These are phyloP conservation scores for Catonia carolina DNA, from an alignment of 2,888 invertebrate genomes.

Conservation along the genomic window DNA sequence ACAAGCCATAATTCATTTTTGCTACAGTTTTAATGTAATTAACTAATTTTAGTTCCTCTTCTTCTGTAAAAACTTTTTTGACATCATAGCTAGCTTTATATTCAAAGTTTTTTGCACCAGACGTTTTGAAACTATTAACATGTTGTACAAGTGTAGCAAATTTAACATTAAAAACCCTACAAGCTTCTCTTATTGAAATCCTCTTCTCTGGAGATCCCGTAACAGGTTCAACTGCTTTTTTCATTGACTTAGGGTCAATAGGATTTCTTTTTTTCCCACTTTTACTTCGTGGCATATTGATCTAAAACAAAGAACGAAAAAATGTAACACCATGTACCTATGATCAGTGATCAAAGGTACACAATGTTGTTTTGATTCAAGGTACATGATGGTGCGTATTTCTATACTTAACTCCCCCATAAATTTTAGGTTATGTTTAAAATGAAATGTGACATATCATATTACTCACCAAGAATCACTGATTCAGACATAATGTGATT, in stretches of 20 bases:
- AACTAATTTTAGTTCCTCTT: constrained; percentile 16
- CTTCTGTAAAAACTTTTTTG: constrained; percentile 17
- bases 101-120: constrained; percentile 6
- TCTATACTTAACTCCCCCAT: constrained; percentile 1
- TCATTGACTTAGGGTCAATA: constrained; percentile 14
- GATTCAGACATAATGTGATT: constrained; percentile 6
- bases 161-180: constrained; percentile 18
- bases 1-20: constrained; percentile 17
- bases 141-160: constrained; percentile 1
- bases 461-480: constrained; percentile 17
- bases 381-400: constrained; percentile 17
- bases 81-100: constrained; percentile 9
- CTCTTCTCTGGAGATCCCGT: constrained; percentile 4
- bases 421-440: constrained; percentile 4
- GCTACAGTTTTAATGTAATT: constrained; percentile 16
- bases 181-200: constrained; percentile 17
- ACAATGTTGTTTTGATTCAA: constrained; percentile 16
- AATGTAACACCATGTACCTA: constrained; percentile 19
- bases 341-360: constrained; percentile 18
- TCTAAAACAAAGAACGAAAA: constrained; percentile 5
- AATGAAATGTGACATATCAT: constrained; percentile 5
- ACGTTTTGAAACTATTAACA: background rate
- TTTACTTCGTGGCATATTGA: constrained; percentile 16
- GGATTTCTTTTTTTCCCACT: constrained; percentile 15
- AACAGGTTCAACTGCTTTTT: constrained; percentile 14